A percentile compares a stretch with the other conserved stretches of the same genome.
These are phyloP conservation scores for Lophotis ruficrista DNA, from an alignment of 2,113 vertebrate genomes.

Conservation along the genomic window DNA sequence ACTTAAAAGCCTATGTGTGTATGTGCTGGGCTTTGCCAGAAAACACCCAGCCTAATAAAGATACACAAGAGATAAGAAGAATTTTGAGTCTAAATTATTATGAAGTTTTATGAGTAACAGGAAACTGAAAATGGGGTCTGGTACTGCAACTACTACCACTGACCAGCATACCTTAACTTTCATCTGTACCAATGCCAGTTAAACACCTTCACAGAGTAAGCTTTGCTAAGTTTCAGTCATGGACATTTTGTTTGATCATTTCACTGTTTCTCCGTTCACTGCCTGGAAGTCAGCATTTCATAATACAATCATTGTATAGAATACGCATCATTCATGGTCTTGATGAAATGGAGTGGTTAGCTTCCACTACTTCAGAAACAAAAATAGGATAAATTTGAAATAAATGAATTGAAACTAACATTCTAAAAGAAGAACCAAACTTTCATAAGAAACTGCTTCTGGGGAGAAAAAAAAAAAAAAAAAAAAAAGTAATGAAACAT, in stretches of 20 bases:
- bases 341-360: not conserved
- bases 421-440: not conserved
- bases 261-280: not conserved
- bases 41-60: not conserved
- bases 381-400: not conserved
- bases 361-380: not conserved
- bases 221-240: not conserved
- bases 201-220: not conserved
- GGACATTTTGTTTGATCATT: not conserved
- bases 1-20: not conserved
- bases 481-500: not conserved
- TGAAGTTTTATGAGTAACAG: not conserved
- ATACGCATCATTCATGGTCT: not conserved
- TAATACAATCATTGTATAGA: not conserved
- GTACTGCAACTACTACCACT: not conserved
- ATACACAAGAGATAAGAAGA: not conserved
- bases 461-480: not conserved
- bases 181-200: not conserved
- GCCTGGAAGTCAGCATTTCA: not conserved
- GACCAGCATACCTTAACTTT: not conserved
- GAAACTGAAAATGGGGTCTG: not conserved
- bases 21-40: not conserved
- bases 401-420: not conserved
- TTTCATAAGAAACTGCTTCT: not conserved
- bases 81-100: not conserved